Evolutionary conservation across 2,797 vertebrate species (phyloP), one percentile per base, ranked within the genome.

Genomic region (Danio choprae): DNA sequence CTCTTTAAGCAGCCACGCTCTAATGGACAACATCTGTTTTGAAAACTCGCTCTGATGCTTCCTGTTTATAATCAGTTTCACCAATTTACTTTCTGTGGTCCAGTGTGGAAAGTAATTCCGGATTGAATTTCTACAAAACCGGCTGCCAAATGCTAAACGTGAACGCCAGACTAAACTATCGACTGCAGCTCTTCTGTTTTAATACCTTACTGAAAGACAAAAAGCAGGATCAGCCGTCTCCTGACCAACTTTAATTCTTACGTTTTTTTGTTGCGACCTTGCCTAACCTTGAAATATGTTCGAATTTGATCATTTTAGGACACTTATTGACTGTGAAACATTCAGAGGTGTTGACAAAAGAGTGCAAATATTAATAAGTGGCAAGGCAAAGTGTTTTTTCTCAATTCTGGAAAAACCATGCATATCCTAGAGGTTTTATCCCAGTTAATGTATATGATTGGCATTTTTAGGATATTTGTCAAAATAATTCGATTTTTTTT

Each of bases 1-100:
- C 86, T 82, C 85, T 89, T 85, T 86, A 84, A 83, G 82, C 13
- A 80, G 87, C 81, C 84, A 88, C 85, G 87, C 83, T 80, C 82
- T 91, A 93, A 94, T 92, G 82, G 87, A 67, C 89, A 84, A 89
- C 93, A 93, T 92, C 89, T 94, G 93, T 87, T 88, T 85, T 40
- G 16, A 85, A 86, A 84, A 79, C 85, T 83, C 86, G 90, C 86
- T 86, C 85, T 88, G 85, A 83, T 88, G 80, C 81, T 88, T 92
- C 90, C 84, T 89, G 85, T 91, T 91, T 90, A 89, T 90, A 90
- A 86, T 90, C 84, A 87, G 86, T 89, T 85, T 83, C 65, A 88
- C 85, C 78, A 80, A 89, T 89, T 89, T 88, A 84, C 85, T 86
- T 87, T 88, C 83, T 84, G 87, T 84, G 76, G 87, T 91, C 89